phyloP scores from a whole-genome alignment of 2,888 invertebrate species.

The Platycheirus albimanus region DNA sequence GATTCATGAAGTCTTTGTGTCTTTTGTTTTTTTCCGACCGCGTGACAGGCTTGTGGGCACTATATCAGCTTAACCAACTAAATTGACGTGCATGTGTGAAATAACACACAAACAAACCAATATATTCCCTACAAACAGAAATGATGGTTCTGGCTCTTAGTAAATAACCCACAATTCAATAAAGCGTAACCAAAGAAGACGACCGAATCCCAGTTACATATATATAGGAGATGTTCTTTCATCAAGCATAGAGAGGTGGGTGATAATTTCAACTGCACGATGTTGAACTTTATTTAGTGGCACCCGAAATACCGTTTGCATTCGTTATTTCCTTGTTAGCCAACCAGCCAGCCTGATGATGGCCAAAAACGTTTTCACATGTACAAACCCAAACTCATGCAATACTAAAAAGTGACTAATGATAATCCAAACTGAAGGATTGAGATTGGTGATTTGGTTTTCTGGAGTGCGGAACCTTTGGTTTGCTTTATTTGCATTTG shows the following conservation, averaged over 20 bases:
- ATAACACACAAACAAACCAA: conserved; percentile 9
- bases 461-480: conserved; percentile 19
- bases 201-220: not conserved
- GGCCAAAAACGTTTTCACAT: conserved; percentile 25
- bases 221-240: not conserved
- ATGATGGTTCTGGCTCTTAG: conserved; percentile 13
- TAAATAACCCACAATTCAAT: conserved; percentile 42
- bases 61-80: not conserved
- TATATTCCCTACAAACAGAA: conserved; percentile 1
- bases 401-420: conserved; percentile 43
- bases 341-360: not conserved
- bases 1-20: conserved; percentile 18
- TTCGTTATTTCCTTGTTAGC: conserved; percentile 67
- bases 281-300: conserved; percentile 71
- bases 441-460: conserved; percentile 30
- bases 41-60: conserved; percentile 34
- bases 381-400: not conserved
- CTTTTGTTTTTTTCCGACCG: conserved; percentile 1
- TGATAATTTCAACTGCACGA: conserved; percentile 69
- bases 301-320: conserved; percentile 57
- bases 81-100: conserved; percentile 10
- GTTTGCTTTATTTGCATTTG: conserved; percentile 51
- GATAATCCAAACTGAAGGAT: conserved; percentile 39
- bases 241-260: conserved; percentile 11
- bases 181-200: conserved; percentile 27